phyloP scores from a whole-genome alignment of 2,888 invertebrate species.

The Limnephilus auricula region DNA sequence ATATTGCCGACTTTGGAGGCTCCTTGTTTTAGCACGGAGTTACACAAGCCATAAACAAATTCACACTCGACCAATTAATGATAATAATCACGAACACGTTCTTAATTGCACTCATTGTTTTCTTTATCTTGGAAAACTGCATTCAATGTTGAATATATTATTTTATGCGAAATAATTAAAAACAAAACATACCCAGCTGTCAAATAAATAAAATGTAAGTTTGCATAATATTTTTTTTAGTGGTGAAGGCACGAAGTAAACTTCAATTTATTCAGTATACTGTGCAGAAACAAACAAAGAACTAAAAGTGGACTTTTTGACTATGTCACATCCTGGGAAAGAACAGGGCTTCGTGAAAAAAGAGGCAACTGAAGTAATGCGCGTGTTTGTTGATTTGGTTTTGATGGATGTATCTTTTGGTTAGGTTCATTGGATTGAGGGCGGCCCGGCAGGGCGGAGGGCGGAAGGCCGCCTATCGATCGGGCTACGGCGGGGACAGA shows the following conservation, averaged over 20 bases:
- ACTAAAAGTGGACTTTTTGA: background rate
- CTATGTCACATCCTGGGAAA: background rate
- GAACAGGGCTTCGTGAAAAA: background rate
- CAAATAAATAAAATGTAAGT: background rate
- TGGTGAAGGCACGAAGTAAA: background rate
- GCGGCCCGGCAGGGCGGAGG: constrained; percentile 38
- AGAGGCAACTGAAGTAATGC: background rate
- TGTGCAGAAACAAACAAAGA: background rate
- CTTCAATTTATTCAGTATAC: background rate
- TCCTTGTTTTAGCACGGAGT: background rate
- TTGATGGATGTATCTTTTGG: background rate
- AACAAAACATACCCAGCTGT: background rate
- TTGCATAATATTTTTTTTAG: background rate
- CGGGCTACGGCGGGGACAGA: constrained; percentile 66
- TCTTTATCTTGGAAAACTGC: background rate
- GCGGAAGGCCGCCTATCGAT: constrained; percentile 56
- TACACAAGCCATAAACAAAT: background rate
- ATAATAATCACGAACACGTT: background rate
- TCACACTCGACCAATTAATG: background rate
- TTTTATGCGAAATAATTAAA: background rate
- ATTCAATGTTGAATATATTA: background rate
- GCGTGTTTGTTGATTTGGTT: background rate
- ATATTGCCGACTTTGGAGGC: background rate
- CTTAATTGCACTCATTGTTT: background rate
- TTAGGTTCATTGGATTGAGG: background rate